phyloP scores from a whole-genome alignment of 92 coral and sea anemone species.

The Palythoa grandis region DNA sequence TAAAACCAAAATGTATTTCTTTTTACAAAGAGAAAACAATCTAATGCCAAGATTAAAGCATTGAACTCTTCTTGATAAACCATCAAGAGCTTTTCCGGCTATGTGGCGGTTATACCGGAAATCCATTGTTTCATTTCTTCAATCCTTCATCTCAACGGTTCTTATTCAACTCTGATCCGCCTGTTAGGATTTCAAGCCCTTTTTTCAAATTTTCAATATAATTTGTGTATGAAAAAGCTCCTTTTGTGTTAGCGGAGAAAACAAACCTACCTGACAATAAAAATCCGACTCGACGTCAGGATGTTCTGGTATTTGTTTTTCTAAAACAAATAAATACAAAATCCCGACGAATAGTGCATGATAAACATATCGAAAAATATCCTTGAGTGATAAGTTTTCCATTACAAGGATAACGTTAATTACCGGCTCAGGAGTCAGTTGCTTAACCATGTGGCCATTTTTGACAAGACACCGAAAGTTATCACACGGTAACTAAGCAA shows the following conservation, averaged over 20 bases:
- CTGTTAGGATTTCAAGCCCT: neutral
- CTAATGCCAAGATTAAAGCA: slow-evolving; percentile 14
- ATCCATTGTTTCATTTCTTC: slow-evolving; percentile 3
- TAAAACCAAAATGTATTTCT: neutral
- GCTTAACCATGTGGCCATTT: neutral
- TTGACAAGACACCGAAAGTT: neutral
- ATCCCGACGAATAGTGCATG: neutral
- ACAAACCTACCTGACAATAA: neutral
- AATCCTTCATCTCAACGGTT: neutral
- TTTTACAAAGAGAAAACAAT: neutral
- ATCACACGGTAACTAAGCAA: neutral
- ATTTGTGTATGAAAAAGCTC: neutral
- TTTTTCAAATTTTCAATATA: neutral
- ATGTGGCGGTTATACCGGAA: slow-evolving; percentile 31
- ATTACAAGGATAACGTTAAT: neutral
- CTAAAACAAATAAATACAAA: neutral
- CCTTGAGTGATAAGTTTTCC: neutral
- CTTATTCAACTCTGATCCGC: neutral
- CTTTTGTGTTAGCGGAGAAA: slow-evolving; percentile 17
- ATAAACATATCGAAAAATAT: neutral
- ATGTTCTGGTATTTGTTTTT: neutral
- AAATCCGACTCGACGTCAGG: neutral
- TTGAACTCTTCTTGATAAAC: slow-evolving; percentile 16
- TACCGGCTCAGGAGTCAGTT: neutral
- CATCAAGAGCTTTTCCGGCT: slow-evolving; percentile 31